Conservation (phyloP, 2,888 invertebrate species). For the Eulithis prunata region DNA sequence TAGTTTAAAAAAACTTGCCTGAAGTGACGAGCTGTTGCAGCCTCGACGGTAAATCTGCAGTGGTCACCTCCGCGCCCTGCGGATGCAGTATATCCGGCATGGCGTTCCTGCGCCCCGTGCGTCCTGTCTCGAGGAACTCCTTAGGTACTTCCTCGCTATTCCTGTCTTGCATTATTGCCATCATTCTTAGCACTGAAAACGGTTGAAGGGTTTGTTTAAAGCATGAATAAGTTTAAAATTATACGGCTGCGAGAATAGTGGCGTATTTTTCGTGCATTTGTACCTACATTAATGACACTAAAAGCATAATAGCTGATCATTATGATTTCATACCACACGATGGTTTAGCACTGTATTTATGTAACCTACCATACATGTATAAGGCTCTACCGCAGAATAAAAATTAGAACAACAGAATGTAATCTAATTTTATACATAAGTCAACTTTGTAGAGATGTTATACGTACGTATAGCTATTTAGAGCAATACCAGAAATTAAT, state of each 20-base stretch:
- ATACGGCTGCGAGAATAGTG: neutral
- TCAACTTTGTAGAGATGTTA: too few relatives aligned
- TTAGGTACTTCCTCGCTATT: conserved; percentile 85
- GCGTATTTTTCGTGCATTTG: conserved; percentile 18
- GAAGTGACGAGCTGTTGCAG: conserved; percentile 88
- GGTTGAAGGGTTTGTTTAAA: conserved; percentile 15
- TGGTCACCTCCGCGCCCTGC: conserved; percentile 88
- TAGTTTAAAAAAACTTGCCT: conserved; percentile 67
- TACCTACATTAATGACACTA: conserved; percentile 21
- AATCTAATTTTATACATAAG: too few relatives aligned
- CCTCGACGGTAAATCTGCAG: conserved; percentile 90
- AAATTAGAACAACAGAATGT: too few relatives aligned
- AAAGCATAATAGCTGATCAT: conserved; percentile 2
- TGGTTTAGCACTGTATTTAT: too few relatives aligned
- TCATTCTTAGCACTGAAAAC: conserved; percentile 83
- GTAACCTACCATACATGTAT: too few relatives aligned
- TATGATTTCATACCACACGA: too few relatives aligned
- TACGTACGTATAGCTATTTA: neutral
- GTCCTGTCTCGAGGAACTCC: conserved; percentile 93
- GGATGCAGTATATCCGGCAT: conserved; percentile 92
- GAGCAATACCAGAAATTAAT: neutral
- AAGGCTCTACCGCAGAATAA: too few relatives aligned
- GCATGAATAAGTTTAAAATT: neutral
- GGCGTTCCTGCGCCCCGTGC: conserved; percentile 95
- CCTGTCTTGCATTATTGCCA: conserved; percentile 85